Conservation (phyloP, 2,797 vertebrate genomes). For the Sebastes elongatus region DNA sequence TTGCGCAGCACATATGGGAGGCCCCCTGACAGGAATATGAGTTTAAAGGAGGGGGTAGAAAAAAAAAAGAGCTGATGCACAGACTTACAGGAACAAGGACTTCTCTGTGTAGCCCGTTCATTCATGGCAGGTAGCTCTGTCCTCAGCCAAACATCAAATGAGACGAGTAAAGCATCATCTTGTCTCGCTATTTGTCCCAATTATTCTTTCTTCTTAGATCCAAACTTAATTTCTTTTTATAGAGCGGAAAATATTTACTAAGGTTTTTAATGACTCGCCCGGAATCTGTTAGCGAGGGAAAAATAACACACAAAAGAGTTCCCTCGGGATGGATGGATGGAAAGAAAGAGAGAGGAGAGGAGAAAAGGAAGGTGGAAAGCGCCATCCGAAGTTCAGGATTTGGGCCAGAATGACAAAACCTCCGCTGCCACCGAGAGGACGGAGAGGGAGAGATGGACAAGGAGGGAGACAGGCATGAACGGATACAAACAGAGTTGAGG, state of each 20-base stretch:
- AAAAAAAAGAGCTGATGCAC: conserved; percentile 69
- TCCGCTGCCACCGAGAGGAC: neutral
- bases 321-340: conserved; percentile 9
- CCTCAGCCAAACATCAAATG: conserved; percentile 58
- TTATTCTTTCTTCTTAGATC: conserved; percentile 17
- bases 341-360: conserved; percentile 23
- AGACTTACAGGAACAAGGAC: conserved; percentile 74
- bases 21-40: conserved; percentile 77
- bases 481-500: conserved; percentile 39
- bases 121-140: conserved; percentile 55
- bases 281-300: conserved; percentile 43
- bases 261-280: conserved; percentile 33
- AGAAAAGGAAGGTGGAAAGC: neutral
- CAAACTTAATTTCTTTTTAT: conserved; percentile 52
- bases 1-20: conserved; percentile 69
- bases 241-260: conserved; percentile 56
- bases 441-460: conserved; percentile 18
- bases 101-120: conserved; percentile 68
- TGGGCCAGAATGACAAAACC: conserved; percentile 13
- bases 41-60: conserved; percentile 42
- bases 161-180: conserved; percentile 38
- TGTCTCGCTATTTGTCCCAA: conserved; percentile 11
- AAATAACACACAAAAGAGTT: conserved; percentile 40
- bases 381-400: conserved; percentile 16
- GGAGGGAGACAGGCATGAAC: conserved; percentile 34